A percentile compares a stretch with the other conserved stretches of the same genome.
Evolutionary conservation across 2,113 vertebrate species (phyloP).

Genomic region (Willisornis vidua): DNA sequence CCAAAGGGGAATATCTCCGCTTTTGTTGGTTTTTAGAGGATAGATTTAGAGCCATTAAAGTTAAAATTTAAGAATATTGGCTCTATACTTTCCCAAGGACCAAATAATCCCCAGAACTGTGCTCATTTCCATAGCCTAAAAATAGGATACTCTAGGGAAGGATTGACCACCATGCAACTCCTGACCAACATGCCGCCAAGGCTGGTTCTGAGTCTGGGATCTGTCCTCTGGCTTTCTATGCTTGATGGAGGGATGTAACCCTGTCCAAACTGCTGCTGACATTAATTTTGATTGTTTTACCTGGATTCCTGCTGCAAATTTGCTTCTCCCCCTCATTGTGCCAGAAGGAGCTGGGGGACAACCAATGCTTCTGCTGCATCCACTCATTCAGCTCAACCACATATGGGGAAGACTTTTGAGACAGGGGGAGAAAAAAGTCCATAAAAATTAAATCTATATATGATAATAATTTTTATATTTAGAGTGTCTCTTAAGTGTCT

Average conservation of each 20-base stretch:
- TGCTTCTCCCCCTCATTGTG: accelerated
- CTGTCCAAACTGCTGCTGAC: not conserved
- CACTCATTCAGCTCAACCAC: not conserved
- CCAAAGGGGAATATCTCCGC: not conserved
- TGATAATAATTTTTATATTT: not conserved
- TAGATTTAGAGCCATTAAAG: not conserved
- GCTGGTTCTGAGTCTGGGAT: accelerated
- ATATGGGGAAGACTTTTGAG: not conserved
- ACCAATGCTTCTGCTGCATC: not conserved
- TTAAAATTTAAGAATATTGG: not conserved
- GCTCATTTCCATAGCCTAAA: not conserved
- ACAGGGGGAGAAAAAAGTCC: not conserved
- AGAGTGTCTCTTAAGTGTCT: not conserved
- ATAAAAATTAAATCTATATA: not conserved
- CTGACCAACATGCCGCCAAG: accelerated
- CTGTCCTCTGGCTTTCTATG: not conserved
- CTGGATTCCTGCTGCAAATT: not conserved
- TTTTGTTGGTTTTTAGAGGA: not conserved
- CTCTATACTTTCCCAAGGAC: not conserved
- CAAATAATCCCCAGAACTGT: not conserved
- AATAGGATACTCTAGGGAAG: not conserved
- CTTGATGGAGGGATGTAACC: not conserved
- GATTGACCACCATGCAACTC: not conserved
- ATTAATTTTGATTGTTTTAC: not conserved
- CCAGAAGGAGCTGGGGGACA: not conserved